These are phyloP conservation scores for Eristalis arbustorum DNA, from an alignment of 2,888 invertebrate species.

Conservation along the genomic window DNA sequence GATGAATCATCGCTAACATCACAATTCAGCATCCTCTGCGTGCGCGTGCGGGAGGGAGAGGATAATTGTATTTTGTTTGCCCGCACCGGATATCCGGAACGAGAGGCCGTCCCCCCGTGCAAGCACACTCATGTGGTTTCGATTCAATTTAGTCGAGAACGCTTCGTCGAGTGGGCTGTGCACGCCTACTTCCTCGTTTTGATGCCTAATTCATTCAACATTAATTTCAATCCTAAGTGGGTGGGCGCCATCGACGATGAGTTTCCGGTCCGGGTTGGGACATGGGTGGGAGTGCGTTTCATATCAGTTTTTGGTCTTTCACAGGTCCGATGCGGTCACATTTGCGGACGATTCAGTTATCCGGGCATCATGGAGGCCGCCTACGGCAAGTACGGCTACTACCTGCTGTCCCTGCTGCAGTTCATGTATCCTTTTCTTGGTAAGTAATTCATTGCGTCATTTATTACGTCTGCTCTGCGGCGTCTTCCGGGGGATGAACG, in stretches of 20 bases:
- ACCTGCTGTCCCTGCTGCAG: constrained; percentile 87
- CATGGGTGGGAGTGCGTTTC: background rate
- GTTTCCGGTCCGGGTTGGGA: background rate
- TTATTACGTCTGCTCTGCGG: background rate
- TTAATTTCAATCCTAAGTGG: constrained; percentile 17
- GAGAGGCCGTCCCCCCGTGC: background rate
- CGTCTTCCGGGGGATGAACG: background rate
- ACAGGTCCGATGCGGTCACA: constrained; percentile 84
- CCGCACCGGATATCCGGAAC: background rate
- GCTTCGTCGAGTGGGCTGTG: background rate
- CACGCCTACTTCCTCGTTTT: background rate
- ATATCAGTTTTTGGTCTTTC: constrained; percentile 33
- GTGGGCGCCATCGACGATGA: background rate
- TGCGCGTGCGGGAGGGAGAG: background rate
- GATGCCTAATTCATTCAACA: constrained; percentile 41
- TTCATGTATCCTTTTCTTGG: constrained; percentile 92
- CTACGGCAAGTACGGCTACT: constrained; percentile 89
- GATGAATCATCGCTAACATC: background rate
- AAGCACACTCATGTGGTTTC: background rate
- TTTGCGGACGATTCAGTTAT: constrained; percentile 89
- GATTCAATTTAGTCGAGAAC: constrained; percentile 2
- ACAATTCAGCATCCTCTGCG: constrained; percentile 5
- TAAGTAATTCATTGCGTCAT: constrained; percentile 79
- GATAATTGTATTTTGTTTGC: background rate
- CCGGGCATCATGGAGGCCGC: constrained; percentile 89